phyloP scores from a whole-genome alignment of 2,888 invertebrate genomes.

The Ellobium chinense region DNA sequence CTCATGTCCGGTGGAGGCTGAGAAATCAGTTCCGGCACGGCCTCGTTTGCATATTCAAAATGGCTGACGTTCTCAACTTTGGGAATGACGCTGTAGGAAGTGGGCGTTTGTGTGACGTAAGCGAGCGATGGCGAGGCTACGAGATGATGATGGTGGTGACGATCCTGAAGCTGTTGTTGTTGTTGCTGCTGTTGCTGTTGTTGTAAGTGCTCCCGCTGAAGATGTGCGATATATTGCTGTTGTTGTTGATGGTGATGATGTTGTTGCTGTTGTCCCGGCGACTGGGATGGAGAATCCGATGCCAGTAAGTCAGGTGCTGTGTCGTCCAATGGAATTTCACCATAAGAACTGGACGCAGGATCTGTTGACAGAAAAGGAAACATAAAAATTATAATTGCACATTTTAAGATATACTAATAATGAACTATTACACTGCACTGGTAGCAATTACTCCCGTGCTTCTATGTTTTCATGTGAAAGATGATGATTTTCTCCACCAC shows the following conservation, averaged over 20 bases:
- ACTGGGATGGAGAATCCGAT: constrained; percentile 16
- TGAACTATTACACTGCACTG: too few species aligned
- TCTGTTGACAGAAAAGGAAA: constrained; percentile 8
- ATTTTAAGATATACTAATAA: too few species aligned
- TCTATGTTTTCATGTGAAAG: too few species aligned
- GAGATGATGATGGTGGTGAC: background rate
- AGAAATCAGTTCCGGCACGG: background rate
- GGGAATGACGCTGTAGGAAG: background rate
- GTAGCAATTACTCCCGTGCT: too few species aligned
- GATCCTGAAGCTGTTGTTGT: constrained; percentile 1
- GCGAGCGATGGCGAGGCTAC: background rate
- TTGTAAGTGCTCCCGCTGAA: background rate
- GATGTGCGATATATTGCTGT: constrained; percentile 10
- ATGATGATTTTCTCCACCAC: too few species aligned
- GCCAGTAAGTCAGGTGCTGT: constrained; percentile 31
- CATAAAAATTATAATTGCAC: too few species aligned
- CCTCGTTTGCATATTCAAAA: constrained; percentile 24
- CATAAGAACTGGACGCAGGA: constrained; percentile 13
- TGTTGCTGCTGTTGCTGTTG: background rate
- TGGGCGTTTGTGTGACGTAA: constrained; percentile 1
- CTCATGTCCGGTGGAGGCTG: constrained; percentile 31
- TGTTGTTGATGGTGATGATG: constrained; percentile 22
- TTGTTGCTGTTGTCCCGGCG: constrained; percentile 8
- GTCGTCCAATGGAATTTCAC: constrained; percentile 20
- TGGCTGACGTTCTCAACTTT: background rate